These are phyloP conservation scores for Fragum whitleyi DNA, from an alignment of 2,888 invertebrate species.

Conservation along the genomic window DNA sequence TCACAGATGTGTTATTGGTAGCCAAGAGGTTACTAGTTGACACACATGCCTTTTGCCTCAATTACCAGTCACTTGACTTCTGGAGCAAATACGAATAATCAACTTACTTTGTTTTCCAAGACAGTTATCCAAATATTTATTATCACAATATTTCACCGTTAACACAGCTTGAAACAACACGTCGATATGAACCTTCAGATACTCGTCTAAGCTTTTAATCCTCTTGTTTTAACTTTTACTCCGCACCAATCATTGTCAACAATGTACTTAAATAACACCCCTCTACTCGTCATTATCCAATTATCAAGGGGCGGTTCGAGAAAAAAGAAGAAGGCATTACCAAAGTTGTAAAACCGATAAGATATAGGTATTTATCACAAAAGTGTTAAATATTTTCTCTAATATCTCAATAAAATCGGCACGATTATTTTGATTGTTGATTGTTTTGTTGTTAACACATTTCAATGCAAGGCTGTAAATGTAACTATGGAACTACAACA, in stretches of 20 bases:
- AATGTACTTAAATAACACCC: conserved; percentile 3
- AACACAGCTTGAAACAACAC: not conserved
- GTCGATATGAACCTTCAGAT: not conserved
- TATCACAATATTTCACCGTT: not conserved
- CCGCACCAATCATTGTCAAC: conserved; percentile 14
- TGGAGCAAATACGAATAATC: too few relatives aligned
- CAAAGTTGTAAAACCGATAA: conserved; percentile 20
- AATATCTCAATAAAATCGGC: not conserved
- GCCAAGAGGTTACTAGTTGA: too few relatives aligned
- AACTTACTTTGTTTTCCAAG: too few relatives aligned
- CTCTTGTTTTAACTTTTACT: conserved; percentile 18
- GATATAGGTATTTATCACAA: conserved; percentile 6
- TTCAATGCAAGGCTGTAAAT: not conserved
- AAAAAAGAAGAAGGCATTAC: conserved; percentile 15
- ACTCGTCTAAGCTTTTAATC: not conserved
- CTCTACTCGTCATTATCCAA: conserved; percentile 18
- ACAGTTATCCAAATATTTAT: not conserved
- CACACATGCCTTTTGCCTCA: too few relatives aligned
- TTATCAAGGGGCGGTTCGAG: conserved; percentile 16
- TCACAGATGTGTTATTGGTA: too few relatives aligned
- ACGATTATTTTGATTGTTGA: not conserved
- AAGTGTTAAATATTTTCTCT: conserved; percentile 12
- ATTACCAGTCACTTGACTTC: too few relatives aligned
- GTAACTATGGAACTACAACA: not conserved
- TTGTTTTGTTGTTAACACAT: conserved; percentile 10